Evolutionary conservation across 2,797 vertebrate species (phyloP).

Genomic region (Kryptolebias ocellatus): DNA sequence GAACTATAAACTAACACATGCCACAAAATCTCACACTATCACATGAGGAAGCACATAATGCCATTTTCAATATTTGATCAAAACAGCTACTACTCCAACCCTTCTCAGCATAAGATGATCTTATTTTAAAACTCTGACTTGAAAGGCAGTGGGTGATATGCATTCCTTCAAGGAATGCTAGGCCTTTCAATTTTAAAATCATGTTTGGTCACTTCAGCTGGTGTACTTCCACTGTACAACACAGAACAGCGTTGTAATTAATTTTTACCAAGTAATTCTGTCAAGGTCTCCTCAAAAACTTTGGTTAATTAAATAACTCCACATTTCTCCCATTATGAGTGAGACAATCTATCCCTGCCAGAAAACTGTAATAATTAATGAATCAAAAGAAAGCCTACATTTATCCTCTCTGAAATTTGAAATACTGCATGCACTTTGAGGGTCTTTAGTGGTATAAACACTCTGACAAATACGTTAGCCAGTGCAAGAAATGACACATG

Average conservation of each 20-base stretch:
- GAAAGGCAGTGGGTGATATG: too few species aligned
- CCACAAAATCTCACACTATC: too few species aligned
- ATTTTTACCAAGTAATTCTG: conserved; percentile 1
- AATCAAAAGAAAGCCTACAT: background rate
- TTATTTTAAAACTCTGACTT: too few species aligned
- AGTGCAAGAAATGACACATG: too few species aligned
- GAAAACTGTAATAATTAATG: conserved; percentile 5
- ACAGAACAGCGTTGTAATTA: background rate
- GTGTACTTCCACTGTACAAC: background rate
- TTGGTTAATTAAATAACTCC: conserved; percentile 6
- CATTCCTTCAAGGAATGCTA: too few species aligned
- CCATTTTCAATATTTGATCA: too few species aligned
- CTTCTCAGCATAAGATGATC: too few species aligned
- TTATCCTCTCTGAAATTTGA: background rate
- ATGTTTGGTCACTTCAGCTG: background rate
- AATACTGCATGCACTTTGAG: background rate
- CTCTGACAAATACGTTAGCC: too few species aligned
- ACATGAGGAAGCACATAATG: too few species aligned
- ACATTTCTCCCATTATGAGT: conserved; percentile 20
- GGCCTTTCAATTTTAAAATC: background rate
- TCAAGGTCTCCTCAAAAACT: conserved; percentile 17
- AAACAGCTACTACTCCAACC: too few species aligned
- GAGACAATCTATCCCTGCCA: background rate
- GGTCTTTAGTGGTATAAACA: background rate
- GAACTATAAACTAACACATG: too few species aligned